Conservation (phyloP, 2,113 vertebrate genomes). For the Proterorhinus semilunaris region DNA sequence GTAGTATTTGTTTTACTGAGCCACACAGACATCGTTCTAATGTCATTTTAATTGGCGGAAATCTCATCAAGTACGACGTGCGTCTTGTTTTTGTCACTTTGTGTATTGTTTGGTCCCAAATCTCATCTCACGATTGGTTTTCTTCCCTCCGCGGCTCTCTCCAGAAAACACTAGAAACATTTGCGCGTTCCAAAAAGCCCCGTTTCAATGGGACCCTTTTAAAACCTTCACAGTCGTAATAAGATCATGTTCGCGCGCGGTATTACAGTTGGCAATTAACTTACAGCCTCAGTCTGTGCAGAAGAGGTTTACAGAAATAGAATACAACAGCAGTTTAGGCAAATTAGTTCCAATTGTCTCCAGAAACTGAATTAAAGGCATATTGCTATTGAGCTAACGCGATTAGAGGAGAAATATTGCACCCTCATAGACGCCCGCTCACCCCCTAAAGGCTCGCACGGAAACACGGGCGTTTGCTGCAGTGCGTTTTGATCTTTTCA, state of each 20-base stretch:
- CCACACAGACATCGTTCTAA: no score
- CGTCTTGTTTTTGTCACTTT: background rate
- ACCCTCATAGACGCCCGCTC: slow-evolving; percentile 47
- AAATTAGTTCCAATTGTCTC: slow-evolving; percentile 65
- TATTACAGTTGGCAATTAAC: slow-evolving; percentile 30
- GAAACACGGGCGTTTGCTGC: slow-evolving; percentile 40
- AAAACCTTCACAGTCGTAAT: background rate
- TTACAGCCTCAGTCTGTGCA: slow-evolving; percentile 50
- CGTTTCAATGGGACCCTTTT: background rate
- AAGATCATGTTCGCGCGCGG: slow-evolving; percentile 6
- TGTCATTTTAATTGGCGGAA: no score
- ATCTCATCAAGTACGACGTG: background rate
- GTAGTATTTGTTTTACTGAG: no score
- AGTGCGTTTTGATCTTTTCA: slow-evolving; percentile 24
- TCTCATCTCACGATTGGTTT: background rate
- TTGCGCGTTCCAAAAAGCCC: background rate
- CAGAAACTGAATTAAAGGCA: slow-evolving; percentile 70
- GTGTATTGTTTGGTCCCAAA: background rate
- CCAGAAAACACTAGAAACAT: background rate
- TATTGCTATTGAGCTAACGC: slow-evolving; percentile 63
- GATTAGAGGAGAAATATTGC: slow-evolving; percentile 71
- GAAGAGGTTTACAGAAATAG: slow-evolving; percentile 64
- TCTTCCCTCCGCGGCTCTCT: background rate
- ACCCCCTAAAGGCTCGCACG: slow-evolving; percentile 47
- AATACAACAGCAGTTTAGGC: slow-evolving; percentile 57